Conservation (phyloP, 2,113 vertebrate species). For the Tragelaphus imberbis region DNA sequence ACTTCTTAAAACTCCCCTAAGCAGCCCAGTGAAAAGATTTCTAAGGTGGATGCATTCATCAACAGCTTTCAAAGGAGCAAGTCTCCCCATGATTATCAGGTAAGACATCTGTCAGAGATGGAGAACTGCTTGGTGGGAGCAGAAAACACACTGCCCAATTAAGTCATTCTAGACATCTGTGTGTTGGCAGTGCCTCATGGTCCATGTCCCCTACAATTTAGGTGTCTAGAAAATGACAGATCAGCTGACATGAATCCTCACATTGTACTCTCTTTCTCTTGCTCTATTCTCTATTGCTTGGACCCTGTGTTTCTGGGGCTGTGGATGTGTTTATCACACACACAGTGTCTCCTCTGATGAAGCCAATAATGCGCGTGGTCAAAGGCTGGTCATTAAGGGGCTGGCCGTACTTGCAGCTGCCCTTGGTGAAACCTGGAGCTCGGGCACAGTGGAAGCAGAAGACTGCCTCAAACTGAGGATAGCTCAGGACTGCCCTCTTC, state of each 20-base stretch:
- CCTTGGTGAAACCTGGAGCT: not conserved
- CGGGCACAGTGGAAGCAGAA: not conserved
- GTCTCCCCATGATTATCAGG: constrained; percentile 16
- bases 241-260: not conserved
- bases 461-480: not conserved
- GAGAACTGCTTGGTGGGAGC: constrained; percentile 24
- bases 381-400: not conserved
- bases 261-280: not conserved
- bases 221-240: constrained; percentile 8
- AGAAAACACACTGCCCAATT: constrained; percentile 35
- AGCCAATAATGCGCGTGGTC: not conserved
- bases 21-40: constrained; percentile 19
- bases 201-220: not conserved
- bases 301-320: not conserved
- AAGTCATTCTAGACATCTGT: constrained; percentile 28
- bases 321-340: not conserved
- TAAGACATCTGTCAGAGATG: constrained; percentile 43
- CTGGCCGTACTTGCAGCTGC: not conserved
- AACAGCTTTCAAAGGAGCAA: constrained; percentile 51
- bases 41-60: constrained; percentile 49
- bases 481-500: not conserved
- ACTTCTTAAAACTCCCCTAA: constrained; percentile 27
- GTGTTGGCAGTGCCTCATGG: constrained; percentile 10
- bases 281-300: not conserved
- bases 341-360: not conserved